phyloP scores from a whole-genome alignment of 2,113 vertebrate genomes.

The Lamprotornis superbus region DNA sequence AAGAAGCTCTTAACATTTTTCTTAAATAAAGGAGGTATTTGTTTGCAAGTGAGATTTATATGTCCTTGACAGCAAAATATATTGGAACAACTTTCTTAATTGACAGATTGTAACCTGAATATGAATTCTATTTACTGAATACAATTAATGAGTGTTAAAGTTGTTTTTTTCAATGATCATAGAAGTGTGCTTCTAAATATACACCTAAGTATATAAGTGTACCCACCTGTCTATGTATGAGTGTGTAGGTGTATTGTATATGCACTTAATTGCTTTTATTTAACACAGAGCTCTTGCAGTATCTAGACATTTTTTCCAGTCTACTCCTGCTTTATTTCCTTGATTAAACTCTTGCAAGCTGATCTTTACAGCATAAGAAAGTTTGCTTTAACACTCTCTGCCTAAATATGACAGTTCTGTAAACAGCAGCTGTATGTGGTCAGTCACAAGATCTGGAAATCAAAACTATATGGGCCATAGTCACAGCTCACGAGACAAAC shows the following conservation, averaged over 20 bases:
- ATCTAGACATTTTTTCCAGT: not conserved
- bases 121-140: not conserved
- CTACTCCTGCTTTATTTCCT: not conserved
- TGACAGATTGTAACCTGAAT: not conserved
- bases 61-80: not conserved
- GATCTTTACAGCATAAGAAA: not conserved
- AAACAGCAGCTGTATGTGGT: slow-evolving; percentile 30
- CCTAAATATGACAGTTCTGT: not conserved
- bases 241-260: not conserved
- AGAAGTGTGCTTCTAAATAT: not conserved
- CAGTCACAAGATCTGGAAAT: slow-evolving; percentile 37
- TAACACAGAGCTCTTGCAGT: not conserved
- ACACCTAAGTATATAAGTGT: not conserved
- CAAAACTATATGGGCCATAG: slow-evolving; percentile 15
- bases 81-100: not conserved
- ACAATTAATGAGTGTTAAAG: not conserved
- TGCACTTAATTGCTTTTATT: not conserved
- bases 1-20: slow-evolving; percentile 7
- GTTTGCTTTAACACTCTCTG: slow-evolving; percentile 6
- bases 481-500: not conserved
- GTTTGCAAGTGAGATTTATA: not conserved
- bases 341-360: not conserved
- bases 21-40: not conserved
- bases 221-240: not conserved
- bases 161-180: not conserved